Percentiles rank a stretch among this genome's conserved stretches.
Conservation (phyloP, 1,140 invertebrate species). For the Drosophila virilis region DNA sequence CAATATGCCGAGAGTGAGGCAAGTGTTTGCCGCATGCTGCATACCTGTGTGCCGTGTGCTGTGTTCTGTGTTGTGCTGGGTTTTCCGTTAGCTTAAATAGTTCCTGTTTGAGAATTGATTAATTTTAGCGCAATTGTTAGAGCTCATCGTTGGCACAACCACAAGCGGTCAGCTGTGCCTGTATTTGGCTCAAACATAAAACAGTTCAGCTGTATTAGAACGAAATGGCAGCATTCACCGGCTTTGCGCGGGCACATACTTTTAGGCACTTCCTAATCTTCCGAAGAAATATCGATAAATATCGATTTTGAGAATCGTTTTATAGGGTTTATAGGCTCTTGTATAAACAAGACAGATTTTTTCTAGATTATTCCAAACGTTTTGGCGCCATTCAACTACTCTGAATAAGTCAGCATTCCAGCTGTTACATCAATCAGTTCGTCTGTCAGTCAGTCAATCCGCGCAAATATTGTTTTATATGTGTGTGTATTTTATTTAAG, state of each 20-base stretch:
- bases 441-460: neutral
- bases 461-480: neutral
- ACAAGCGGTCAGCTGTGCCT: neutral
- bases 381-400: no score
- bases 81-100: conserved; percentile 45
- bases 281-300: no score
- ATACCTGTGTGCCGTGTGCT: neutral
- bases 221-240: neutral
- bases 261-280: no score
- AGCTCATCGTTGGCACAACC: neutral
- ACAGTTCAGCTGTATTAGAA: neutral
- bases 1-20: conserved; percentile 18
- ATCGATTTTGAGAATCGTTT: no score
- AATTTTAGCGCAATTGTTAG: conserved; percentile 17
- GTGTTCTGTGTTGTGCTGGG: conserved; percentile 13
- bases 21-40: conserved; percentile 33
- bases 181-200: conserved; percentile 8
- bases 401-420: no score
- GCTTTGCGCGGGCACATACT: neutral
- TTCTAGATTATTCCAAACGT: no score
- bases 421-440: no score
- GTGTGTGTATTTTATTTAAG: conserved; percentile 23
- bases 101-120: conserved; percentile 48
- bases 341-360: no score
- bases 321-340: no score